Conservation (phyloP, 2,797 vertebrate species). For the Arctocebus calabarensis region DNA sequence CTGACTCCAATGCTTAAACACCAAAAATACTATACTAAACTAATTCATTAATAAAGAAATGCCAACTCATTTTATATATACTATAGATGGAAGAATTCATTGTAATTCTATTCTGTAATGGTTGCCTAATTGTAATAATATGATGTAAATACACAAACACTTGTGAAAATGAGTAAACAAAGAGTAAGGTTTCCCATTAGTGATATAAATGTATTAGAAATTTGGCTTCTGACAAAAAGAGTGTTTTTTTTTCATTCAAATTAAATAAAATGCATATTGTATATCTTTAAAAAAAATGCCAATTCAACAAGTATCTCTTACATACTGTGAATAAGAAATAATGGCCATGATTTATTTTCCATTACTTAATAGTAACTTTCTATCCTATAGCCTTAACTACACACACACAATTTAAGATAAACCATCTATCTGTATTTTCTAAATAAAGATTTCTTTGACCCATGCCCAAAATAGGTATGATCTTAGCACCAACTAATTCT, state of each 20-base stretch:
- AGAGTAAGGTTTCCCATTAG: conserved; percentile 60
- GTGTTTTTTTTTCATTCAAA: conserved; percentile 60
- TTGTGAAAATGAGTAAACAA: conserved; percentile 49
- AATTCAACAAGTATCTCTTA: conserved; percentile 1
- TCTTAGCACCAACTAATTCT: conserved; percentile 31
- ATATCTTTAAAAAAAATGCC: conserved; percentile 5
- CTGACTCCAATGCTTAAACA: conserved; percentile 12
- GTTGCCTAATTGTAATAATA: background rate
- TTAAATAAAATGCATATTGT: conserved; percentile 78
- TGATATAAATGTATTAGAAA: conserved; percentile 58
- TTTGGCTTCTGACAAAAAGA: conserved; percentile 69
- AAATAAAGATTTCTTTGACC: conserved; percentile 36
- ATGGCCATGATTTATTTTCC: background rate
- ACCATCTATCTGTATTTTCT: conserved; percentile 16
- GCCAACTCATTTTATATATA: background rate
- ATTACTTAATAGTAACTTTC: conserved; percentile 24
- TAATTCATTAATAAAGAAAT: conserved; percentile 56
- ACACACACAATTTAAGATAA: conserved; percentile 7
- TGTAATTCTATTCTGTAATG: too few relatives aligned
- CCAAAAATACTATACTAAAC: background rate
- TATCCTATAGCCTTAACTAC: background rate
- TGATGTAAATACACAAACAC: conserved; percentile 33
- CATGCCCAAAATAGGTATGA: background rate
- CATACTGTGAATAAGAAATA: conserved; percentile 33
- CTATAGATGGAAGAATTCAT: background rate